A percentile compares a stretch with the other conserved stretches of the same genome.
These are phyloP conservation scores for Parasteatoda lunata DNA, from an alignment of 2,888 invertebrate genomes.

Conservation along the genomic window DNA sequence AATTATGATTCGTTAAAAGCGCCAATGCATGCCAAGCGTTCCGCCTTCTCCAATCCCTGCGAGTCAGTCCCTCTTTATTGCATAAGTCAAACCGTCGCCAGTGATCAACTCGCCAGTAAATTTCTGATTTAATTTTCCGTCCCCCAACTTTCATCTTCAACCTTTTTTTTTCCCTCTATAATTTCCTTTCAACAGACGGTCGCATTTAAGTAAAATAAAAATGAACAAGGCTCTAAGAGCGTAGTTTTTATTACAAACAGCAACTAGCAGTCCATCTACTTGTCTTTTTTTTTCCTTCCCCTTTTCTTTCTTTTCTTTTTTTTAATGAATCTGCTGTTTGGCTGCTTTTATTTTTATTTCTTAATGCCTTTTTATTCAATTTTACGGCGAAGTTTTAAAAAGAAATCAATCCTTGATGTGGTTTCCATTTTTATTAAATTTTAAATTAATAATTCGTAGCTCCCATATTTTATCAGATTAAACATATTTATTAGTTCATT, in stretches of 20 bases:
- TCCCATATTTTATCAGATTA: too few relatives aligned
- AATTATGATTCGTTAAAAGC: conserved; percentile 68
- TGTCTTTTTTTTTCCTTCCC: conserved; percentile 17
- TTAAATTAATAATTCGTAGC: too few relatives aligned
- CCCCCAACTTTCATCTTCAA: background rate
- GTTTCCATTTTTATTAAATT: too few relatives aligned
- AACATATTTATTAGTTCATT: too few relatives aligned
- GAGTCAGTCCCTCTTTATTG: conserved; percentile 23
- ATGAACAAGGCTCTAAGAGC: background rate
- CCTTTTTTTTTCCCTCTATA: background rate
- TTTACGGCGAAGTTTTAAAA: too few relatives aligned
- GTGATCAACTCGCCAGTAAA: conserved; percentile 43
- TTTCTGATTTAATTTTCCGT: conserved; percentile 55
- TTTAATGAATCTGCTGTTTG: background rate
- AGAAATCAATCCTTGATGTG: too few relatives aligned
- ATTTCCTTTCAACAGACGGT: background rate
- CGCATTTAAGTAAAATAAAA: background rate
- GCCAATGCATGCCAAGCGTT: conserved; percentile 18
- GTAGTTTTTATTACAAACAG: background rate
- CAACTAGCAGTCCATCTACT: background rate
- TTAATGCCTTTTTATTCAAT: too few relatives aligned
- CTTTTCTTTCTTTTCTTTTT: background rate
- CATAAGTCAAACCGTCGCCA: conserved; percentile 53
- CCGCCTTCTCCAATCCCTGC: conserved; percentile 18
- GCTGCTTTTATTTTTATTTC: too few relatives aligned